These are phyloP conservation scores for Brotogeris chrysoptera DNA, from an alignment of 2,797 vertebrate species.

Conservation along the genomic window DNA sequence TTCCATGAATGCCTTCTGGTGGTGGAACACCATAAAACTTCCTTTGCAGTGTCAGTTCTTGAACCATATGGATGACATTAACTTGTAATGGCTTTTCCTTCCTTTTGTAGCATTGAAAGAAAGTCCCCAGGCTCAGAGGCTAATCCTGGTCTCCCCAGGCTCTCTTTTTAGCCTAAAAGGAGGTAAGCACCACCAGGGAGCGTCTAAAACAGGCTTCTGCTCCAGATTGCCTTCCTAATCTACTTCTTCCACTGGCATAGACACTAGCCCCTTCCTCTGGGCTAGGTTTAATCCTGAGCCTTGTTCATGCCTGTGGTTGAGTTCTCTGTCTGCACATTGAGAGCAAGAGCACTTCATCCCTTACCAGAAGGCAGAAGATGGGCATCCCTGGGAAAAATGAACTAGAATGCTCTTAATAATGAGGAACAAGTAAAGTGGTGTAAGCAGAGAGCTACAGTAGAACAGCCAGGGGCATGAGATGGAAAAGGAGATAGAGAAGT, in stretches of 20 bases:
- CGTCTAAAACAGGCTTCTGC: background rate
- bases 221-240: background rate
- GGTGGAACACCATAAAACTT: background rate
- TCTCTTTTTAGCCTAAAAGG: background rate
- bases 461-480: background rate
- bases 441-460: background rate
- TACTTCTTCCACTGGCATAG: background rate
- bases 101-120: background rate
- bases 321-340: background rate
- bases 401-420: background rate
- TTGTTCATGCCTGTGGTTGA: background rate
- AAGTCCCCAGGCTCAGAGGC: background rate
- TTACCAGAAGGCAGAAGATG: background rate
- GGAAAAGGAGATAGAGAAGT: background rate
- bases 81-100: constrained; percentile 21
- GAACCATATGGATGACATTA: constrained; percentile 17
- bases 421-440: background rate
- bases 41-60: background rate
- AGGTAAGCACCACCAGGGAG: background rate
- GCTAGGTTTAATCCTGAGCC: background rate
- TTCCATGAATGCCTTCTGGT: background rate
- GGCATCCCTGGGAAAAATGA: background rate
- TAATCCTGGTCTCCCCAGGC: background rate
- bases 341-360: background rate
- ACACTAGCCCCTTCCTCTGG: background rate